Evolutionary conservation across 2,113 vertebrate species (phyloP).

Genomic region (Dipodomys merriami): DNA sequence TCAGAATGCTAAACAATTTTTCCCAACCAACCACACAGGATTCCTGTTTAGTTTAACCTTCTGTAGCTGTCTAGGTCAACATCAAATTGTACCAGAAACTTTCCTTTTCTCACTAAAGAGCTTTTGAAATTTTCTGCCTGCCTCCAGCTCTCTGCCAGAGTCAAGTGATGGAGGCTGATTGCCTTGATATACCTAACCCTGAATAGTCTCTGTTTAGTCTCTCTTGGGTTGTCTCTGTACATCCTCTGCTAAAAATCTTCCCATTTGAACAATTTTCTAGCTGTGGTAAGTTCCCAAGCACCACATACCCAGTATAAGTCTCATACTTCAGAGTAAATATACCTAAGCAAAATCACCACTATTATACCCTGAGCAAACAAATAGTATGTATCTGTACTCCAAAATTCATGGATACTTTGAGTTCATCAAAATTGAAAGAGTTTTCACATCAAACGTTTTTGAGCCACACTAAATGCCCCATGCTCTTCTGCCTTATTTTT

Average conservation of each 20-base stretch:
- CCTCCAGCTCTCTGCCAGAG: background rate
- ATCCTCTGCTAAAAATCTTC: background rate
- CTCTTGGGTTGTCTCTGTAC: background rate
- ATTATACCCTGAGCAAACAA: background rate
- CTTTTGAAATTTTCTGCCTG: background rate
- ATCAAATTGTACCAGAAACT: no score
- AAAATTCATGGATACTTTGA: background rate
- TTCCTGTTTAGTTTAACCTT: background rate
- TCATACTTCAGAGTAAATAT: background rate
- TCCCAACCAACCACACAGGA: background rate
- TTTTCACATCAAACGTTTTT: background rate
- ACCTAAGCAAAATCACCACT: background rate
- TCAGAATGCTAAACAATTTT: background rate
- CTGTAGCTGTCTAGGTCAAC: no score
- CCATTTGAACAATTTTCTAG: constrained; percentile 1
- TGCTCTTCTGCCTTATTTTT: background rate
- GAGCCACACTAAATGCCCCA: background rate
- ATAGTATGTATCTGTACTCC: background rate
- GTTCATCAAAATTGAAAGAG: background rate
- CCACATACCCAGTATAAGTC: background rate
- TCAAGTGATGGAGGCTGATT: background rate
- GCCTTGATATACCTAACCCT: background rate
- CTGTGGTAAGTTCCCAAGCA: background rate
- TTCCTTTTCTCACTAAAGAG: background rate
- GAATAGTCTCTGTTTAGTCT: background rate